Conservation (phyloP, 2,113 vertebrate genomes). For the Pachycephala philippinensis region DNA sequence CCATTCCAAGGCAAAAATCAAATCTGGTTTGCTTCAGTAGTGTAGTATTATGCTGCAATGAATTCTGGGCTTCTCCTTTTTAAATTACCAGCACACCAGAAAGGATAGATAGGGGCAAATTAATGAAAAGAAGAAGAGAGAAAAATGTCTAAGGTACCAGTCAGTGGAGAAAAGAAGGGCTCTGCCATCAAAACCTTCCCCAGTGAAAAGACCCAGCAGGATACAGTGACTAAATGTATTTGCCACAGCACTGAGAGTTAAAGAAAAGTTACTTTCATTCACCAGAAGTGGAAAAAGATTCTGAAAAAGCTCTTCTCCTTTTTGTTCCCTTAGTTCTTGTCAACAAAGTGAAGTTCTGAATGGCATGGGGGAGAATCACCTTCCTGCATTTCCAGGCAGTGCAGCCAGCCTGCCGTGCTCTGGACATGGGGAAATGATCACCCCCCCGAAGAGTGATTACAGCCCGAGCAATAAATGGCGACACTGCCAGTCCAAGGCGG, state of each 20-base stretch:
- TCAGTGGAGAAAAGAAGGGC: conserved; percentile 10
- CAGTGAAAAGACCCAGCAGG: conserved; percentile 53
- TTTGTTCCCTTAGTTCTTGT: conserved; percentile 51
- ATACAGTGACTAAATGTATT: conserved; percentile 37
- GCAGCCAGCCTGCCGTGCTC: neutral
- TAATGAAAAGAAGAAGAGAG: conserved; percentile 18
- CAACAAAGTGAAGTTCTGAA: conserved; percentile 57
- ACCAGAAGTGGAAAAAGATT: neutral
- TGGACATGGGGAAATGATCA: neutral
- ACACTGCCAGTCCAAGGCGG: neutral
- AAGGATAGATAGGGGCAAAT: conserved; percentile 2
- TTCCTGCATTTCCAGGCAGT: neutral
- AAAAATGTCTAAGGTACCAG: neutral
- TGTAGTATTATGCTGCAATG: neutral
- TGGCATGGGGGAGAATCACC: neutral
- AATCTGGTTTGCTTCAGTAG: neutral
- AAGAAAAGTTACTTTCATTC: conserved; percentile 61
- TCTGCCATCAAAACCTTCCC: conserved; percentile 48
- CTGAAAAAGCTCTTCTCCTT: conserved; percentile 20
- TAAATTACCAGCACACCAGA: neutral
- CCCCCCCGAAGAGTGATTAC: neutral
- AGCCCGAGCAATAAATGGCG: neutral
- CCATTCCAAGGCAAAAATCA: neutral
- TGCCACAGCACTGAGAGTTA: conserved; percentile 1
- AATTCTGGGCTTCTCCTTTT: neutral